Base-by-base conservation (phyloP, 2,797 vertebrate genomes). In the Peromyscus nudipes region DNA sequence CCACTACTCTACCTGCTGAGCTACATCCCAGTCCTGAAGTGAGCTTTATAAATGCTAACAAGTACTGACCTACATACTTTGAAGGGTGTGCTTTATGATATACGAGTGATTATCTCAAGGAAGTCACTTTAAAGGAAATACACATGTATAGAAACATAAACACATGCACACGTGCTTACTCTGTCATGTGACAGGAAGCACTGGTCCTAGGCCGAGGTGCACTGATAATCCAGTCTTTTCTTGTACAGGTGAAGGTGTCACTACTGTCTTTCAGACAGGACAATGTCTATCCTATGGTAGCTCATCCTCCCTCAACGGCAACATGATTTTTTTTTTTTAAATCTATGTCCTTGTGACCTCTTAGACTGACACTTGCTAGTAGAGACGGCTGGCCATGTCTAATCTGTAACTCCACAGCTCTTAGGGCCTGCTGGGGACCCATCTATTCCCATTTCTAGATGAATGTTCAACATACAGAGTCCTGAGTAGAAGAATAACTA, bases 41-140 rank as follows among this genome's bases (percentile, higher is more conserved):
- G 69, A 75, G 69, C n/a, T 91, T 82, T 49, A 43, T 91, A 88
- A 91, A 67, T 52, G 89, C 19, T 94, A 92, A 84, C 95, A 96
- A 80, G 40, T 60, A 83, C 0, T 80, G 57, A 60, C 29, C 49
- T 49, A 49, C 11, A 49, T 49, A 12, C 67, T 81, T 60, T 75
- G 73, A 89, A 86, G 29, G n/a, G 11, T 86, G 13, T 81, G 52
- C 31, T 91, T 87, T 81, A 69, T 57, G 5, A 23, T 73, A 43
- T 34, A 10, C 31, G 10, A 31, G 19, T 23, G 83, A 10, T n/a
- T 17, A 86, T 25, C 43, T 85, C 65, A 79, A 55, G 16, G 84
- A 92, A n/a, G 40, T 83, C 76, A 83, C 69, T 83, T 79, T 83
- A 95, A 96, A 62, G 21, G 71, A 4, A 75, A 92, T 8, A 43